These are phyloP conservation scores for Ardeotis arabs DNA, from an alignment of 2,113 vertebrate genomes.

Conservation along the genomic window DNA sequence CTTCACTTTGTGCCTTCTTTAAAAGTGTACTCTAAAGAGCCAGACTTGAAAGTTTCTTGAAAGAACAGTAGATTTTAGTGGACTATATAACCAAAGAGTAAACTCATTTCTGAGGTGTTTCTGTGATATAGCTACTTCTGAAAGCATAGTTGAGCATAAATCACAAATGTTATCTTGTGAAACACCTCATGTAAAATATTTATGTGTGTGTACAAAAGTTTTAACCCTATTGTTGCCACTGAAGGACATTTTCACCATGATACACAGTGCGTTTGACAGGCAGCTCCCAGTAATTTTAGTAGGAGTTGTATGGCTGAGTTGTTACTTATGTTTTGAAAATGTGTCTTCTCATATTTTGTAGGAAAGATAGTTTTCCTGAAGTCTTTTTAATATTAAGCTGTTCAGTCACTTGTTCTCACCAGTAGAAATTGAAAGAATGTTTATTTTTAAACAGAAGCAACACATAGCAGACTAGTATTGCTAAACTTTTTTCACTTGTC, in stretches of 20 bases:
- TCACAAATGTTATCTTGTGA: background rate
- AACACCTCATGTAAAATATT: background rate
- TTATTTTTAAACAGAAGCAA: background rate
- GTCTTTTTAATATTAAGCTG: background rate
- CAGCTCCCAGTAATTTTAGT: background rate
- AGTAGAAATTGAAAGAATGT: background rate
- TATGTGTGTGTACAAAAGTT: background rate
- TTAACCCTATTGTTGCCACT: background rate
- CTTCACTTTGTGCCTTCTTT: background rate
- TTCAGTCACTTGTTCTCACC: background rate
- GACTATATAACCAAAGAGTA: background rate
- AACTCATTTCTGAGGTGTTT: background rate
- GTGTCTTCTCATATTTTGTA: background rate
- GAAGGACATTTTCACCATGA: background rate
- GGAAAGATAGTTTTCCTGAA: background rate
- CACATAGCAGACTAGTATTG: background rate
- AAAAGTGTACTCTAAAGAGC: background rate
- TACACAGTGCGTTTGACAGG: background rate
- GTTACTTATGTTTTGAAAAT: background rate
- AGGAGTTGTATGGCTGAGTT: background rate
- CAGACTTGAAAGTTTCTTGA: background rate
- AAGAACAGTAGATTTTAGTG: background rate
- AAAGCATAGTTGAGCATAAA: background rate
- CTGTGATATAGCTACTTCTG: background rate
- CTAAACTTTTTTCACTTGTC: background rate